Evolutionary conservation across 2,113 vertebrate genomes (phyloP), one percentile per base, ranked within the genome.

Genomic region (Ceratotherium simum): DNA sequence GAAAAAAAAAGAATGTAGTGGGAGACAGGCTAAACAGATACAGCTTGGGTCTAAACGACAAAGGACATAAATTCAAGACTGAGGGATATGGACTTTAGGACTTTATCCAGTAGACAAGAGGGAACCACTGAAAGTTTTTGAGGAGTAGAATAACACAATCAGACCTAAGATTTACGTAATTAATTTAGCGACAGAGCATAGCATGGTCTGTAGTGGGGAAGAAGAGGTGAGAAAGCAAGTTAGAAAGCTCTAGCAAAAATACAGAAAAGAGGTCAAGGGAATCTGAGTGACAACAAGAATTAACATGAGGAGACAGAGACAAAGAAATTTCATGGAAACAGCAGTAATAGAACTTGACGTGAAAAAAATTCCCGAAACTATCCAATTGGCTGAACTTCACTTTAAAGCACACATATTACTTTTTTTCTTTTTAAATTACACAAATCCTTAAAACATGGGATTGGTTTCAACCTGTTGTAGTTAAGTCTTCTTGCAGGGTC

Each of bases 361-460:
- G 73, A 69, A 92, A 96, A 96, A 92, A 84, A 72, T 12, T 48
- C 78, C 91, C 1, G 1, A 81, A 98, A 90, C 94, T 89, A 70
- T 95, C 65, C 96, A 96, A 93, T 65, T 93, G 92, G 85, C 76
- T 85, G 79, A 96, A 92, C 80, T 90, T 91, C 91, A 73, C 60
- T 95, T 94, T 82, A 92, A 98, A 96, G 31, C n/a, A 3, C 51
- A 54, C 51, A 14, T 72, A 73, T 88, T 70, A n/a, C 62, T 39
- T 36, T 79, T 83, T 93, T 96, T 70, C 60, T 29, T 51, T 78
- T 83, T 96, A 93, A 98, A 98, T 98, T 97, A 91, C 95, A 82
- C 88, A 98, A 97, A 97, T 97, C 97, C 91, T 97, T 96, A 98
- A 97, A 97, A 96, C 91, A 86, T 69, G 76, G 85, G 91, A 78